A percentile compares a stretch with the other conserved stretches of the same genome.
Evolutionary conservation across 2,888 invertebrate species (phyloP).

Genomic region (Cinara cedri): DNA sequence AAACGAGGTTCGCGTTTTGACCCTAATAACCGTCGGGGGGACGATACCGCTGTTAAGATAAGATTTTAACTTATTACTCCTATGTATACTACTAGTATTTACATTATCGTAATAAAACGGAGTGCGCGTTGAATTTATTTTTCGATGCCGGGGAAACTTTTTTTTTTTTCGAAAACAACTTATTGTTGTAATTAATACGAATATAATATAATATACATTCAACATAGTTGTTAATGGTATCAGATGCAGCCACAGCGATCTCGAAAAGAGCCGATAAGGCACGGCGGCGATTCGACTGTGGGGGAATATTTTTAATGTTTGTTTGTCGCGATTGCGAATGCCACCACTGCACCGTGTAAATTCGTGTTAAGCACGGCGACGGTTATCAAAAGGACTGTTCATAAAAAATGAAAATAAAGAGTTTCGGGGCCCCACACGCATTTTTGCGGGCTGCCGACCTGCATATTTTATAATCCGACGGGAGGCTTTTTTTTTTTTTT

Average conservation of each 20-base stretch:
- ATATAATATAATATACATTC: too few relatives aligned
- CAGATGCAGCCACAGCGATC: neutral
- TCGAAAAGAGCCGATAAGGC: neutral
- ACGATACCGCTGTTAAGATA: too few relatives aligned
- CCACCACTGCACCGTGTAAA: neutral
- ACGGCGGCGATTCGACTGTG: neutral
- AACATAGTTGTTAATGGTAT: neutral
- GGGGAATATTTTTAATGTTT: too few relatives aligned
- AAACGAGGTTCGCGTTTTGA: too few relatives aligned
- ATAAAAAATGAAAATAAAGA: constrained; percentile 15
- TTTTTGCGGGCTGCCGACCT: constrained; percentile 51
- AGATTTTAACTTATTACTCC: neutral
- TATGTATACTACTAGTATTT: neutral
- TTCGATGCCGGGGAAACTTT: neutral
- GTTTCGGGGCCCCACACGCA: neutral
- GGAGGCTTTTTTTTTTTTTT: constrained; percentile 18
- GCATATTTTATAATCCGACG: constrained; percentile 54
- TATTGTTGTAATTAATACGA: constrained; percentile 15
- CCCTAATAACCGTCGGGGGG: too few relatives aligned
- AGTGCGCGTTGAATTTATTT: neutral
- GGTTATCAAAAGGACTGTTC: neutral
- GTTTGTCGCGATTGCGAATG: too few relatives aligned
- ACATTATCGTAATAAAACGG: neutral
- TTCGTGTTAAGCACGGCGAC: neutral
- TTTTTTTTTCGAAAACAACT: constrained; percentile 7